These are phyloP conservation scores for Agriotes lineatus DNA, from an alignment of 2,888 invertebrate genomes.

Conservation along the genomic window DNA sequence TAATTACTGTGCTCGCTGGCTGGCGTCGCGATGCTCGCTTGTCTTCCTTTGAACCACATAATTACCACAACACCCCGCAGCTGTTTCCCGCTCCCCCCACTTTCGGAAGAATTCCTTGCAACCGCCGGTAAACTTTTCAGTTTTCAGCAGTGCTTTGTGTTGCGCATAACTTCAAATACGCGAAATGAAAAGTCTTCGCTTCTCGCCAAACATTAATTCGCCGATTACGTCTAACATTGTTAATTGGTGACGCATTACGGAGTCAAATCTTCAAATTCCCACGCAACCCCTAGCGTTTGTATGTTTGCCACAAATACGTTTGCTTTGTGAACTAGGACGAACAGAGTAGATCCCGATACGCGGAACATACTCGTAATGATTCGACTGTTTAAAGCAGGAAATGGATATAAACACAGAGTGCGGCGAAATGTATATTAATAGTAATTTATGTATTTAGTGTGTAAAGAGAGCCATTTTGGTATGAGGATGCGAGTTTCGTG, in stretches of 20 bases:
- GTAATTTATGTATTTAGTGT: no score
- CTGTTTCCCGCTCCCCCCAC: slow-evolving; percentile 28
- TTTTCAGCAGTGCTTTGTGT: neutral
- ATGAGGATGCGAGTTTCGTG: no score
- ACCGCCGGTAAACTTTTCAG: neutral
- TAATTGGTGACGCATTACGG: neutral
- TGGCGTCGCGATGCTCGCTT: slow-evolving; percentile 51
- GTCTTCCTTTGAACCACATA: slow-evolving; percentile 61
- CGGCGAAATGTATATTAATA: no score
- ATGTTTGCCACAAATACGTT: neutral
- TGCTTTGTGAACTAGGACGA: neutral
- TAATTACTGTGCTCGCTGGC: slow-evolving; percentile 58
- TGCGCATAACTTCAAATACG: neutral
- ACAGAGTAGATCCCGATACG: no score
- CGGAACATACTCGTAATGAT: no score
- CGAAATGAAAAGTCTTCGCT: neutral
- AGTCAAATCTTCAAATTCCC: neutral
- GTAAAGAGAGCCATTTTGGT: no score
- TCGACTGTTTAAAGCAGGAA: no score
- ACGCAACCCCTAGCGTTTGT: neutral
- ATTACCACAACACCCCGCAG: slow-evolving; percentile 60
- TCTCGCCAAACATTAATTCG: neutral
- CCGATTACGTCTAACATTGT: neutral
- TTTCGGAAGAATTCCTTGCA: slow-evolving; percentile 18
- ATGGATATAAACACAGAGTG: no score